phyloP scores from a whole-genome alignment of 2,113 vertebrate species.

The Rissa tridactyla region DNA sequence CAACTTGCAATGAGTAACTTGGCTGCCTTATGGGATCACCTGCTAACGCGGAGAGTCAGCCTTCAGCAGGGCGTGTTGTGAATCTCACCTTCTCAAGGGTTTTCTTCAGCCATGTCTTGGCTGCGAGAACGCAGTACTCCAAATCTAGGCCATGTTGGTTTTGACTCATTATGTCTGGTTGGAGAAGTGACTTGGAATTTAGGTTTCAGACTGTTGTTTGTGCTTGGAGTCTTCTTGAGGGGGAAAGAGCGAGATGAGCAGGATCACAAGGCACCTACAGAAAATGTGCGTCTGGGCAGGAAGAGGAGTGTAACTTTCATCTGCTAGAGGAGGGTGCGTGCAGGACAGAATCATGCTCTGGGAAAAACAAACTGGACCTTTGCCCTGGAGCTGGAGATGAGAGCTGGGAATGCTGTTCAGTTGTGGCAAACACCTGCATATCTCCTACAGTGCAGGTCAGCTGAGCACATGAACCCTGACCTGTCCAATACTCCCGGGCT shows the following conservation, averaged over 20 bases:
- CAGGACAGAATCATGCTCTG: not conserved
- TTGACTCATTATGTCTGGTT: not conserved
- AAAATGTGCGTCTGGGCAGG: not conserved
- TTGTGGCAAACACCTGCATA: fast-evolving
- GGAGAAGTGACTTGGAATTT: not conserved
- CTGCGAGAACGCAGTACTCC: not conserved
- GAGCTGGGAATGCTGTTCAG: not conserved
- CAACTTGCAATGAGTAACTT: not conserved
- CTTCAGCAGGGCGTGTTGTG: not conserved
- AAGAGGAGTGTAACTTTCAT: not conserved
- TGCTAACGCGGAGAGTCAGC: not conserved
- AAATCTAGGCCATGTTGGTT: not conserved
- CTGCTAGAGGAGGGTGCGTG: not conserved
- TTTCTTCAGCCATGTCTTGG: not conserved
- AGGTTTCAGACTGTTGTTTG: not conserved
- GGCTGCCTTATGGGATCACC: not conserved
- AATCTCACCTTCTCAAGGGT: not conserved
- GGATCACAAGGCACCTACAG: not conserved
- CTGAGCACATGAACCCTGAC: not conserved
- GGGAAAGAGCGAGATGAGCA: not conserved
- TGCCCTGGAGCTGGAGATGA: not conserved
- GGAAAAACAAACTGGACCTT: not conserved
- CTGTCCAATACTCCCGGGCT: fast-evolving
- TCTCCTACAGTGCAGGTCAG: not conserved
- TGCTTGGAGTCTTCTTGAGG: not conserved